A percentile compares a stretch with the other conserved stretches of the same genome.
These are phyloP conservation scores for Oreochromis grahami DNA, from an alignment of 2,797 vertebrate species.

Conservation along the genomic window DNA sequence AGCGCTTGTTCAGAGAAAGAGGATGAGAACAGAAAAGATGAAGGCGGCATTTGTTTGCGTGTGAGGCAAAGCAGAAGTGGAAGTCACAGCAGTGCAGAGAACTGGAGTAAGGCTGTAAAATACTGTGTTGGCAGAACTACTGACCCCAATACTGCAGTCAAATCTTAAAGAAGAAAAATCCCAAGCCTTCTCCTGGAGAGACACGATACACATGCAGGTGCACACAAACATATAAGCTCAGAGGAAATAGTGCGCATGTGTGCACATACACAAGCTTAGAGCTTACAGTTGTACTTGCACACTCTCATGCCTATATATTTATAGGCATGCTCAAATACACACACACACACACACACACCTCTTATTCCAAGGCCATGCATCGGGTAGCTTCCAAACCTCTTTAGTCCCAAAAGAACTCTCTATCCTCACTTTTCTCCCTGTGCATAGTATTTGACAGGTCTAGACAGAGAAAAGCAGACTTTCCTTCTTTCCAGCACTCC, in stretches of 20 bases:
- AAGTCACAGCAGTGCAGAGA: conserved; percentile 51
- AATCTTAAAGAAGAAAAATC: conserved; percentile 29
- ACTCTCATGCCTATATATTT: neutral
- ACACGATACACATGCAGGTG: conserved; percentile 7
- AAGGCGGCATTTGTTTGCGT: conserved; percentile 49
- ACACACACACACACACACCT: neutral
- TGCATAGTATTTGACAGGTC: conserved; percentile 38
- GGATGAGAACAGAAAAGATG: conserved; percentile 42
- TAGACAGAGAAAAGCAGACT: conserved; percentile 25
- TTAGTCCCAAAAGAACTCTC: conserved; percentile 33
- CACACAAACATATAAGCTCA: conserved; percentile 3
- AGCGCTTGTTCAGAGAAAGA: conserved; percentile 60
- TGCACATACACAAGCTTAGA: neutral
- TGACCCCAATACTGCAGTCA: conserved; percentile 65
- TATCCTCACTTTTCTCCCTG: conserved; percentile 12
- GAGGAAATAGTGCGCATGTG: neutral
- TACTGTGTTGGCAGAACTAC: conserved; percentile 62
- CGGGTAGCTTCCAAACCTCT: conserved; percentile 26
- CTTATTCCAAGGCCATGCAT: conserved; percentile 3
- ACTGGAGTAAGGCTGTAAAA: conserved; percentile 41
- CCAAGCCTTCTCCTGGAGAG: conserved; percentile 21
- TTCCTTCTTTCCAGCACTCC: conserved; percentile 24
- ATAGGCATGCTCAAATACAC: neutral
- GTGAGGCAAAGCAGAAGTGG: conserved; percentile 36
- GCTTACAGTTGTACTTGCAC: neutral